phyloP scores from a whole-genome alignment of 2,888 invertebrate genomes.

The Chorisops tibialis region DNA sequence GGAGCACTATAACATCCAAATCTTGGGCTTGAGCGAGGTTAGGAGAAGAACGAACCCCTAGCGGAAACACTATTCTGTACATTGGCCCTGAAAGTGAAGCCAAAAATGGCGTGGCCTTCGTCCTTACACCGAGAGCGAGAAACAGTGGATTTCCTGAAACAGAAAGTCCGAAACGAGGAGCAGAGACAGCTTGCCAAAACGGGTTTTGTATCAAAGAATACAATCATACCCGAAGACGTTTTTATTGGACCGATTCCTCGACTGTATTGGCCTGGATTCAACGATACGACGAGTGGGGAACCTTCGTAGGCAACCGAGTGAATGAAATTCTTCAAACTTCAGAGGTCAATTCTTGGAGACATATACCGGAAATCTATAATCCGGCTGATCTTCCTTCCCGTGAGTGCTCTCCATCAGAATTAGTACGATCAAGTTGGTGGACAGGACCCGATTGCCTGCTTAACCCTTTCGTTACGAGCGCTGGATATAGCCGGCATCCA shows the following conservation, averaged over 20 bases:
- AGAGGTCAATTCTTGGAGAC: neutral
- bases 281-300: neutral
- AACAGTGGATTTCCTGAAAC: neutral
- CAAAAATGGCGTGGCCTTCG: too few species aligned
- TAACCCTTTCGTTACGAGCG: too few species aligned
- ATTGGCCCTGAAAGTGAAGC: too few species aligned
- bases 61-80: too few species aligned
- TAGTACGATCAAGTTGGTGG: neutral
- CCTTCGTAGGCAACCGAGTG: neutral
- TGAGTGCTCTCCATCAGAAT: neutral
- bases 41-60: too few species aligned
- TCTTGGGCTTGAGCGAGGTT: too few species aligned
- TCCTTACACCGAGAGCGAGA: too few species aligned
- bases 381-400: neutral
- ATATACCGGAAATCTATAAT: neutral
- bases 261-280: neutral
- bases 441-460: neutral
- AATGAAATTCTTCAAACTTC: neutral
- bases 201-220: neutral
- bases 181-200: neutral
- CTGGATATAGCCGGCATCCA: too few species aligned
- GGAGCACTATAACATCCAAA: too few species aligned
- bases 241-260: neutral
- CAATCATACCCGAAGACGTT: neutral
- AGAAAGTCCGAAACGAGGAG: neutral